Percentiles rank a stretch among this genome's conserved stretches.
These are phyloP conservation scores for Leucophenga montana DNA, from an alignment of 2,888 invertebrate species.

Conservation along the genomic window DNA sequence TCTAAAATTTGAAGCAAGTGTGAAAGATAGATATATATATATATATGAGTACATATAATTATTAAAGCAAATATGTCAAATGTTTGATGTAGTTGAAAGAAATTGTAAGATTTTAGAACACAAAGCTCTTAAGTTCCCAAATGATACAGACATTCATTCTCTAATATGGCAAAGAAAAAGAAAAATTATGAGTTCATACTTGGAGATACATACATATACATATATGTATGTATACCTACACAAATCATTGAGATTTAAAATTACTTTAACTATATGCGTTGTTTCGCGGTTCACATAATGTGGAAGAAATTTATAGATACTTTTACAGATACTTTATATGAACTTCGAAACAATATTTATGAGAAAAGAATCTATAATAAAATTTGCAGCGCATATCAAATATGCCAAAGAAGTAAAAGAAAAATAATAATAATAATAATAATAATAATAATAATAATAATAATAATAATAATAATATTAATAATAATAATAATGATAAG, in stretches of 20 bases:
- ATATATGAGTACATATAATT: slow-evolving; percentile 29
- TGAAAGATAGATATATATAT: slow-evolving; percentile 17
- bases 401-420: slow-evolving; percentile 1
- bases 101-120: slow-evolving; percentile 31
- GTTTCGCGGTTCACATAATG: too few relatives aligned
- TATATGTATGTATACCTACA: neutral
- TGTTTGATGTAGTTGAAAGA: slow-evolving; percentile 1
- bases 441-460: too few relatives aligned
- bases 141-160: slow-evolving; percentile 9
- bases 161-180: slow-evolving; percentile 7
- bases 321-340: neutral
- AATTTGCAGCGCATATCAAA: slow-evolving; percentile 18
- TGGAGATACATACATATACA: slow-evolving; percentile 11
- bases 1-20: slow-evolving; percentile 20
- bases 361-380: neutral
- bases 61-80: neutral
- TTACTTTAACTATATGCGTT: neutral
- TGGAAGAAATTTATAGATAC: neutral
- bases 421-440: too few relatives aligned
- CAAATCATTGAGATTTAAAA: neutral
- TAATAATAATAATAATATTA: neutral
- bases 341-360: neutral
- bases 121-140: slow-evolving; percentile 26
- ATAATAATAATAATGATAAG: neutral
- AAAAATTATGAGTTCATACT: slow-evolving; percentile 7